Base-by-base conservation (phyloP, 1,140 invertebrate species). In the Euglossa dilemma region DNA sequence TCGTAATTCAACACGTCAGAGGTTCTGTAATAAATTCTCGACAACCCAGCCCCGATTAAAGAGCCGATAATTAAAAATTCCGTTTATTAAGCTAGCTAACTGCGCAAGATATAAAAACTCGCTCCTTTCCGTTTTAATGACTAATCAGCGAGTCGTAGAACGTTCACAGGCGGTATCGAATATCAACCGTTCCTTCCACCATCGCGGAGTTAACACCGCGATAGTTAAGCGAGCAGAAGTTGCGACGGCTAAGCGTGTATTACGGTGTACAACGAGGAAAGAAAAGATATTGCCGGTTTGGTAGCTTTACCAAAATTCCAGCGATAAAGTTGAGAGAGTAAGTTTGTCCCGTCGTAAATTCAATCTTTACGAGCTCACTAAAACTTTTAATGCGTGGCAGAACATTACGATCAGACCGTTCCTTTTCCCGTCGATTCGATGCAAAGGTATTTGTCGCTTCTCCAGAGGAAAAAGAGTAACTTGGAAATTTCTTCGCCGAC, bases 311-410 rank as follows among this genome's bases (percentile, higher is more conserved):
- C 77, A 61, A 79, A 79, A 79, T 79, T 70, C 66, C n/a, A 14
- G 23, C 66, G 54, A 79, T 43, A 71, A 79, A 79, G 43, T 71
- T 50, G 25, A 57, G 45, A n/a, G 66, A 72, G 43, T 63, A 75
- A 76, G 47, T 64, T 50, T 23, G 47, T 36, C 11, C 74, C 18
- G 18, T 28, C 66, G 75, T 67, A 67, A 78, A 78, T 54, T 71
- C 77, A n/a, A 79, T 71, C 54, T 71, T 71, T 79, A 79, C 77
- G 77, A 71, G 66, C 66, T 57, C 54, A 20, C 50, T 71, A 59
- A 79, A 79, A 79, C 77, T 79, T 79, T 79, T 57, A 71, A 79
- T 52, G 56, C 69, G 54, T 16, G 23, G 54, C 12, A 25, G 16
- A 50, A 59, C 77, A 61, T 79, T 61, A 71, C 43, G 36, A 43